These are phyloP conservation scores for Hydrocynus forskahlii DNA, from an alignment of 2,797 vertebrate genomes.

Conservation along the genomic window DNA sequence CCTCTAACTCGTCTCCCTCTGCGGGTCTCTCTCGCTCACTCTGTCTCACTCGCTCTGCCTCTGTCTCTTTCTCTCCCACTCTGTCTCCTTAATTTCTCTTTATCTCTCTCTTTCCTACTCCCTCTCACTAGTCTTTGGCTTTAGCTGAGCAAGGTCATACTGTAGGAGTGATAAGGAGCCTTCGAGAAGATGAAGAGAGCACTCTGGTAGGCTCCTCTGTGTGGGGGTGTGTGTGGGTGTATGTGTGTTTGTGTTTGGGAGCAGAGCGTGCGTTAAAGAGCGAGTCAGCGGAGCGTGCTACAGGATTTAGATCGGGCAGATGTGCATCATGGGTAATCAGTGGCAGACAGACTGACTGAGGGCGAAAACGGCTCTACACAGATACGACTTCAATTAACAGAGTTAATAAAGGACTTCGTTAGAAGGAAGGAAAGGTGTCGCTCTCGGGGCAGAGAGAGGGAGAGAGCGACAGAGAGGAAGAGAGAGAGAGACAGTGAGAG, in stretches of 20 bases:
- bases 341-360: constrained; percentile 73
- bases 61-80: neutral
- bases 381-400: constrained; percentile 79
- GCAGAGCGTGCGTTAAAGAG: constrained; percentile 55
- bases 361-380: constrained; percentile 71
- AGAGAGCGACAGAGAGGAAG: neutral
- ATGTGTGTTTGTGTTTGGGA: constrained; percentile 40
- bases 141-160: constrained; percentile 44
- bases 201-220: constrained; percentile 41
- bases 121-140: constrained; percentile 2
- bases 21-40: too few species aligned
- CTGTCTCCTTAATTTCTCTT: too few species aligned
- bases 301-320: constrained; percentile 78
- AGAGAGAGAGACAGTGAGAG: neutral
- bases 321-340: constrained; percentile 80
- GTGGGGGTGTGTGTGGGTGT: constrained; percentile 31
- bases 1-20: neutral
- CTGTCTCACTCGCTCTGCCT: too few species aligned
- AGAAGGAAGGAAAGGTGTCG: constrained; percentile 60
- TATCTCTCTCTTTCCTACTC: too few species aligned
- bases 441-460: constrained; percentile 22
- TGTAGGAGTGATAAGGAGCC: constrained; percentile 32
- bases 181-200: constrained; percentile 43
- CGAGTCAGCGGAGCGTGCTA: constrained; percentile 68
- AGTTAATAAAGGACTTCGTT: constrained; percentile 70